A percentile compares a stretch with the other conserved stretches of the same genome.
These are phyloP conservation scores for Erpetoichthys calabaricus DNA, from an alignment of 2,797 vertebrate species.

Conservation along the genomic window DNA sequence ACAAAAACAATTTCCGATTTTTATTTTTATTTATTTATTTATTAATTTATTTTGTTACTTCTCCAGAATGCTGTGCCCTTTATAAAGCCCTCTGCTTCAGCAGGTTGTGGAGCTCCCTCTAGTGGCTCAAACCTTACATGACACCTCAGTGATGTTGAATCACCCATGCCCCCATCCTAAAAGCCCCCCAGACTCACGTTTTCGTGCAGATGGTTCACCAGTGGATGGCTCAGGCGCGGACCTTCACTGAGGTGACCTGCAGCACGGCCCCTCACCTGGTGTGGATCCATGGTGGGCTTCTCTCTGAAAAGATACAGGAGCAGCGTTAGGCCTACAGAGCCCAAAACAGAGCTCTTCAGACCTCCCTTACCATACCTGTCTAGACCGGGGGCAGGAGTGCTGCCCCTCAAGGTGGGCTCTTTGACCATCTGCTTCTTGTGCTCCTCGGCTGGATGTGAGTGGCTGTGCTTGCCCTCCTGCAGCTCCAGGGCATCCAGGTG, in stretches of 20 bases:
- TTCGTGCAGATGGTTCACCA: constrained; percentile 28
- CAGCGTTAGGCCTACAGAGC: neutral
- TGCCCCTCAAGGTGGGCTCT: neutral
- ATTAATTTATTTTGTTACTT: no score
- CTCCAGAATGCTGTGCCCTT: no score
- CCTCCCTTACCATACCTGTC: constrained; percentile 7
- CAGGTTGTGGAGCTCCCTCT: no score
- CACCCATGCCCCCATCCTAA: neutral
- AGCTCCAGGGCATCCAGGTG: constrained; percentile 35
- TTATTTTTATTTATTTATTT: no score
- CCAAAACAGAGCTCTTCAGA: neutral
- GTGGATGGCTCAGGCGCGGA: constrained; percentile 9
- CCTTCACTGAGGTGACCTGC: no score
- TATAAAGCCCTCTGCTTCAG: no score
- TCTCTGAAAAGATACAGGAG: neutral
- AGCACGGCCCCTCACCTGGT: constrained; percentile 14
- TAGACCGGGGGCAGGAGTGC: constrained; percentile 6
- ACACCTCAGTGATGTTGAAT: neutral
- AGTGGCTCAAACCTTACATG: neutral
- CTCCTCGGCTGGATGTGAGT: constrained; percentile 32
- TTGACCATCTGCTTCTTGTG: constrained; percentile 18
- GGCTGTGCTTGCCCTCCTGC: constrained; percentile 29
- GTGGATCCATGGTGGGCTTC: neutral
- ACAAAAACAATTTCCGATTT: no score
- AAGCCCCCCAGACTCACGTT: constrained; percentile 23